Conservation (phyloP, 2,113 vertebrate genomes). For the Salvator merianae region DNA sequence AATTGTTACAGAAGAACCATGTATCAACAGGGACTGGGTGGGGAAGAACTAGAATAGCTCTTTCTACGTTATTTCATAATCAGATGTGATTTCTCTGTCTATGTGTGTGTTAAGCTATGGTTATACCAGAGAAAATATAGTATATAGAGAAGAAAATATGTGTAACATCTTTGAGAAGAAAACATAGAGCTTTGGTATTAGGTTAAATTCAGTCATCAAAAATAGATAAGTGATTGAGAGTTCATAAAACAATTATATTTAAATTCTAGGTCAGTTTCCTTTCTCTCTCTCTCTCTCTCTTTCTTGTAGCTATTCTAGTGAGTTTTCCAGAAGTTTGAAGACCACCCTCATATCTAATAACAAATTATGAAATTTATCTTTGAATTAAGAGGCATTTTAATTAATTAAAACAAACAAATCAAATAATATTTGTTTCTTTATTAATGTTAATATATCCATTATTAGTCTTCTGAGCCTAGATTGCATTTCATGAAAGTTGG, state of each 20-base stretch:
- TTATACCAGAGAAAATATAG: background rate
- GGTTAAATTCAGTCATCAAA: background rate
- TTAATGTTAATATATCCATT: no score
- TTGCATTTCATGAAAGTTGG: no score
- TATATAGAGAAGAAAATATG: background rate
- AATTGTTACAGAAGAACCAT: background rate
- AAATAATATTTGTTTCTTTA: no score
- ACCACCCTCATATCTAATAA: background rate
- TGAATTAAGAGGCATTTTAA: background rate
- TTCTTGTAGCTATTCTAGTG: background rate
- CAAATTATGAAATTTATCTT: background rate
- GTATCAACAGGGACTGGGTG: background rate
- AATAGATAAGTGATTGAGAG: background rate
- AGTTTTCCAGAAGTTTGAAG: background rate
- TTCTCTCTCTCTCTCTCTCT: background rate
- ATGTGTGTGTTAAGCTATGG: background rate
- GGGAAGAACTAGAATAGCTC: background rate
- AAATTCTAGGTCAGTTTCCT: background rate
- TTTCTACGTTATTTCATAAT: background rate
- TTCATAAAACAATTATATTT: no score
- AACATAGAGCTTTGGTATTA: background rate
- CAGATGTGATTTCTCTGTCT: background rate
- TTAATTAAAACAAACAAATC: background rate
- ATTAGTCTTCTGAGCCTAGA: no score
- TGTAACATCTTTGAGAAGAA: background rate